phyloP scores from a whole-genome alignment of 2,113 vertebrate species.

The Chinchilla lanigera region DNA sequence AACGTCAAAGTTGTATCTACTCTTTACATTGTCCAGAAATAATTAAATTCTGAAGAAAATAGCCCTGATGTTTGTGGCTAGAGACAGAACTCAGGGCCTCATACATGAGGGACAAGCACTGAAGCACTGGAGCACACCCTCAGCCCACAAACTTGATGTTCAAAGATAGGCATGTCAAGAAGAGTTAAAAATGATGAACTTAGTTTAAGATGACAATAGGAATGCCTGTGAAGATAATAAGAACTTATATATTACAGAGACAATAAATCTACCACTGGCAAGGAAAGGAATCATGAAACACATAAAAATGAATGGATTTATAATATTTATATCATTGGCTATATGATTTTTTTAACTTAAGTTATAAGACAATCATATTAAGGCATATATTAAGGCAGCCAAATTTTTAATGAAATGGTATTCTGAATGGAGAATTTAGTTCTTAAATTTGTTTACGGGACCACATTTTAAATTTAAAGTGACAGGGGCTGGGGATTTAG shows the following conservation, averaged over 20 bases:
- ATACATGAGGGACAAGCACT: not conserved
- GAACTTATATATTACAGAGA: not conserved
- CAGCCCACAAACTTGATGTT: not conserved
- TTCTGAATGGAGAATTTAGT: not conserved
- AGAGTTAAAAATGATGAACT: not conserved
- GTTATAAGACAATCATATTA: not conserved
- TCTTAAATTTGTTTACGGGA: not conserved
- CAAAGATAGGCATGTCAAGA: not conserved
- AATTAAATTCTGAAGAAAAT: not conserved
- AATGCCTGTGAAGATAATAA: not conserved
- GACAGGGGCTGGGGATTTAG: no score
- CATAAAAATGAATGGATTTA: not conserved
- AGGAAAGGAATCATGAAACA: not conserved
- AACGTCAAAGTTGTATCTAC: not conserved
- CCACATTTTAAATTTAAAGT: not conserved
- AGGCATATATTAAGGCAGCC: not conserved
- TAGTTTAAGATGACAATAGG: not conserved
- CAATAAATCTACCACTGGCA: not conserved
- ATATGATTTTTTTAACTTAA: not conserved
- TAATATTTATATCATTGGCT: not conserved
- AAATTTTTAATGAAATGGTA: not conserved
- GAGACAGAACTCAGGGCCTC: not conserved
- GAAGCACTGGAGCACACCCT: no score
- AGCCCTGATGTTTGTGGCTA: not conserved
- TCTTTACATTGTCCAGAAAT: not conserved